Evolutionary conservation across 1,140 invertebrate species (phyloP), one percentile per base, ranked within the genome.

Genomic region (Drosophila carrolli): DNA sequence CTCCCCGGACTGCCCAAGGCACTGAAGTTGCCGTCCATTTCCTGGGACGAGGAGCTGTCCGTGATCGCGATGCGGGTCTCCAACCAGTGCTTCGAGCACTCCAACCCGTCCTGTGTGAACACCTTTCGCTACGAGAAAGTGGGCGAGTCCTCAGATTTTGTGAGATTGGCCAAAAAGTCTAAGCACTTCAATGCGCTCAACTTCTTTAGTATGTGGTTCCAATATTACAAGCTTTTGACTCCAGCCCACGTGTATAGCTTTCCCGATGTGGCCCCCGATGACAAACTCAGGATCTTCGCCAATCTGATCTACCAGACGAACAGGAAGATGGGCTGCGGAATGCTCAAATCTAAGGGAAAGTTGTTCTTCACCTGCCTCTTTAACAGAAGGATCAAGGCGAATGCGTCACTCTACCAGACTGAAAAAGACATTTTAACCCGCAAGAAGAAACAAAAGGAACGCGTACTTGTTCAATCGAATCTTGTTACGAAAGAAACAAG

Each of bases 1-100:
- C 0, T 41, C 0, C 11, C 9, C 0, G 5, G 4, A 0, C 14
- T n/a, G 4, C 16, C 43, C 4, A 2, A 5, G 5, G 56, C 54
- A 2, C n/a, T 2, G 8, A 11, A 2, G 6, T 8, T 71, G 5
- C 19, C 47, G 1, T 0, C 1, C 2, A 0, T 75, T 0, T 5
- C 5, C 0, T 75, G 73, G 73, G 41, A 55, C 23, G 54, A 65
- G 0, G 35, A 58, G 5, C 41, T 75, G 8, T 13, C 47, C 2
- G 1, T 54, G 6, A 32, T 75, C 10, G 73, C 67, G 4, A 72
- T 75, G 67, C 40, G 73, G n/a, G 37, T 65, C 1, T 19, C 54
- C 2, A 72, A 59, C 7, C 55, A 57, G 8, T 75, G 73, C 55
- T 7, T 9, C 11, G 1, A 29, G 0, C 8, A 11, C 1, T n/a